Evolutionary conservation across 2,113 vertebrate genomes (phyloP), one percentile per base, ranked within the genome.

Genomic region (Meleagris gallopavo): DNA sequence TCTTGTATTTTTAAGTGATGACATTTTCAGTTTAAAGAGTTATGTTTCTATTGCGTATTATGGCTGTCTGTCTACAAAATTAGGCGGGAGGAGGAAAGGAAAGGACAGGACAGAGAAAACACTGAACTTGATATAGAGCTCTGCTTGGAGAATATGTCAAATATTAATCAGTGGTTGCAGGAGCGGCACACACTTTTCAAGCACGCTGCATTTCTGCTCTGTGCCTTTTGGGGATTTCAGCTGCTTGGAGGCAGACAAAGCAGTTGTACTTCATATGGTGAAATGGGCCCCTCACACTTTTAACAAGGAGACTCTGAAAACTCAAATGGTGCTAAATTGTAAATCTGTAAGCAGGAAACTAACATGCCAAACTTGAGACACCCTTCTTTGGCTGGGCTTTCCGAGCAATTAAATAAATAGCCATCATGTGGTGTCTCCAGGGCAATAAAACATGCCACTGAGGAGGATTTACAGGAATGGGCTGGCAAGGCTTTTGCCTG

Each of bases 11-110:
- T 95, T 95, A 98, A 99, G 98, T 98, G 99, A 99, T 99, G 99
- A 99, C 98, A 99, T 99, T 98, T 98, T 98, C 98, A 96, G 96
- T 98, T 98, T 99, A 98, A 98, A 98, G 98, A 99, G 98, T 98
- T 97, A 98, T 97, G 96, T 98, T 98, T 98, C 97, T 97, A 88
- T 98, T 92, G 96, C 97, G 69, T 97, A 97, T 98, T 98, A 98
- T 94, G 95, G 96, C 92, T 97, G 97, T 97, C 97, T 95, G 97
- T 98, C 98, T 96, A 93, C 97, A 97, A 91, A 98, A 96, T 85
- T 83, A 88, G 96, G 94, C 65, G 2, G 73, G 92, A 86, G 97
- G 95, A 92, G 96, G 91, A 83, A 80, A 92, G 92, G 79, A 73
- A 78, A 97, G 95, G 93, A 93, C 85, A 93, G 89, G 86, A 45